These are phyloP conservation scores for Hermodice carunculata DNA, from an alignment of 2,888 invertebrate species.

Conservation along the genomic window DNA sequence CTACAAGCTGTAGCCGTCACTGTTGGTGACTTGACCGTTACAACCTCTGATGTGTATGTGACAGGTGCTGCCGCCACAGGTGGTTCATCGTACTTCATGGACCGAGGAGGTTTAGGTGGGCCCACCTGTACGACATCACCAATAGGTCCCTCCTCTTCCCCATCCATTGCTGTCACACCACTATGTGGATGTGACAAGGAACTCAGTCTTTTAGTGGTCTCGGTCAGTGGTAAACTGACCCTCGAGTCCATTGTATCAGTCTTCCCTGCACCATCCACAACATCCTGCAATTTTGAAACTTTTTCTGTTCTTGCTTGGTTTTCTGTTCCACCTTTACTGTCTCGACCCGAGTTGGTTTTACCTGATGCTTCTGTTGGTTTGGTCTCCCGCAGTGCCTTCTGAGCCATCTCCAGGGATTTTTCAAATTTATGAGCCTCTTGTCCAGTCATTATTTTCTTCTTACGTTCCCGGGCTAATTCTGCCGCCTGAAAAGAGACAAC, in stretches of 20 bases:
- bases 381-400: conserved; percentile 36
- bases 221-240: conserved; percentile 6
- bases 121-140: background rate
- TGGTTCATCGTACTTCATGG: background rate
- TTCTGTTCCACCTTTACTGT: too few species aligned
- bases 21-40: background rate
- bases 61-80: background rate
- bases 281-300: too few species aligned
- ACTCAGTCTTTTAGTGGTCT: conserved; percentile 19
- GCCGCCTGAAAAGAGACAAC: conserved; percentile 49
- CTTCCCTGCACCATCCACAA: too few species aligned
- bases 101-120: conserved; percentile 3
- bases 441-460: conserved; percentile 52
- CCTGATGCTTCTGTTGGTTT: conserved; percentile 20
- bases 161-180: too few species aligned
- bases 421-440: conserved; percentile 60
- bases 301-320: too few species aligned
- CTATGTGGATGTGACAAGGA: too few species aligned
- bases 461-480: conserved; percentile 54
- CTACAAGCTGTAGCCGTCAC: background rate
- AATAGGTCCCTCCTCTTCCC: too few species aligned
- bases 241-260: too few species aligned
- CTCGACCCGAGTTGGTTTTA: too few species aligned
- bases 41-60: background rate
- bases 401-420: conserved; percentile 58